These are phyloP conservation scores for Drosophila tani DNA, from an alignment of 1,140 invertebrate genomes.

Conservation along the genomic window DNA sequence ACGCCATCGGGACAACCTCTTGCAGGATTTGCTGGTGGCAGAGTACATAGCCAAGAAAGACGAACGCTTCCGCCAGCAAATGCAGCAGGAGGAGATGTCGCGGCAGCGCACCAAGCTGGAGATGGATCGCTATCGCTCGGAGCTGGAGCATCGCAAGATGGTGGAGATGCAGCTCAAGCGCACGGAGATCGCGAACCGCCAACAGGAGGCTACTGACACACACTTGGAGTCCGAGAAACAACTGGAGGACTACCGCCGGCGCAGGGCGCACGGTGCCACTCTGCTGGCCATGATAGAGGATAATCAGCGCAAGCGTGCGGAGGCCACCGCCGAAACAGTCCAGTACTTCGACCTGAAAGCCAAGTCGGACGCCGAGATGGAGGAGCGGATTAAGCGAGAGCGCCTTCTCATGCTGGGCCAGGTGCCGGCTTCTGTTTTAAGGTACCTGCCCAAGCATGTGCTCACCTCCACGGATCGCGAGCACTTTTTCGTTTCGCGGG, in stretches of 20 bases:
- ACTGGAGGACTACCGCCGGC: conserved; percentile 23
- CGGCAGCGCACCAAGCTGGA: conserved; percentile 50
- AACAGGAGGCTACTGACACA: neutral
- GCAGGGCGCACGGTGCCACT: conserved; percentile 51
- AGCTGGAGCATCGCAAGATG: conserved; percentile 30
- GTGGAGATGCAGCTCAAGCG: conserved; percentile 37
- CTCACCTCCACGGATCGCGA: conserved; percentile 53
- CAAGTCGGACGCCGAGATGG: conserved; percentile 45
- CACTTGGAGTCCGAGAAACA: conserved; percentile 14
- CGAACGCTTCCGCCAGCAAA: conserved; percentile 60
- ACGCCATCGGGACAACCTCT: conserved; percentile 45
- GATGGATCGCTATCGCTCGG: conserved; percentile 46
- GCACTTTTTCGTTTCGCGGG: conserved; percentile 32
- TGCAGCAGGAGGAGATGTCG: conserved; percentile 52
- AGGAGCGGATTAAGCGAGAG: conserved; percentile 41
- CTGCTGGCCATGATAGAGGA: conserved; percentile 67
- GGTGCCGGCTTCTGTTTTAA: conserved; percentile 49
- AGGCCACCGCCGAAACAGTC: conserved; percentile 54
- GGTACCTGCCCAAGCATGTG: conserved; percentile 59
- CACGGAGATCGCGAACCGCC: conserved; percentile 12
- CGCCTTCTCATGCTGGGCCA: conserved; percentile 48
- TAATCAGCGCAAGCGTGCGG: conserved; percentile 63
- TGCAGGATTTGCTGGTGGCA: conserved; percentile 63
- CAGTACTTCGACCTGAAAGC: conserved; percentile 57
- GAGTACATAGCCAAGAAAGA: conserved; percentile 69